Evolutionary conservation across 2,113 vertebrate species (phyloP).

Genomic region (Oryzias celebensis): DNA sequence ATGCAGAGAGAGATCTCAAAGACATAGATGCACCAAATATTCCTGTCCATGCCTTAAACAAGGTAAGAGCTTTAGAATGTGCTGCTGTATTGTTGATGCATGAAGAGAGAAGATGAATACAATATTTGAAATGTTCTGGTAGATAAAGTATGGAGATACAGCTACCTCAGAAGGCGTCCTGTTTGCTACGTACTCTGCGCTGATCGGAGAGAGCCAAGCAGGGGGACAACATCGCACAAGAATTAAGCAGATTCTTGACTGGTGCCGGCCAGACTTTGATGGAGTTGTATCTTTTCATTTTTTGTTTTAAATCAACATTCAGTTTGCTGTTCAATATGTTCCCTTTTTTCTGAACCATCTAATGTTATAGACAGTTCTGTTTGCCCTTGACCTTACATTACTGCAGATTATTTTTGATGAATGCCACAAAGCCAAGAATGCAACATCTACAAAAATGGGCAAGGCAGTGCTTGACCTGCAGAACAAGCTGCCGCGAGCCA

Average conservation of each 20-base stretch:
- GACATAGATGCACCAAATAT: conserved; percentile 90
- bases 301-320: not conserved
- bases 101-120: not conserved
- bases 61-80: conserved; percentile 75
- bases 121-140: conserved; percentile 7
- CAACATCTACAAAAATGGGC: conserved; percentile 97
- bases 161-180: conserved; percentile 98
- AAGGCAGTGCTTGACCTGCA: conserved; percentile 97
- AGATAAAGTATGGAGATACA: conserved; percentile 99
- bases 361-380: not conserved
- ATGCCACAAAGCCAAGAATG: conserved; percentile 99
- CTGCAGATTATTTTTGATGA: conserved; percentile 95
- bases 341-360: conserved; percentile 32
- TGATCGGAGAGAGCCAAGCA: conserved; percentile 97
- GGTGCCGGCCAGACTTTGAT: conserved; percentile 92
- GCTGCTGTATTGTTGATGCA: no score
- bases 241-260: conserved; percentile 94
- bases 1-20: conserved; percentile 95
- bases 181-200: conserved; percentile 95
- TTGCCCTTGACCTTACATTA: conserved; percentile 76
- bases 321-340: conserved; percentile 10
- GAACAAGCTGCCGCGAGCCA: conserved; percentile 90
- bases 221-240: conserved; percentile 94
- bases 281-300: conserved; percentile 92
- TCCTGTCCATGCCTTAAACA: conserved; percentile 95